Evolutionary conservation across 2,797 vertebrate genomes (phyloP).

Genomic region (Dicrostonyx torquatus): DNA sequence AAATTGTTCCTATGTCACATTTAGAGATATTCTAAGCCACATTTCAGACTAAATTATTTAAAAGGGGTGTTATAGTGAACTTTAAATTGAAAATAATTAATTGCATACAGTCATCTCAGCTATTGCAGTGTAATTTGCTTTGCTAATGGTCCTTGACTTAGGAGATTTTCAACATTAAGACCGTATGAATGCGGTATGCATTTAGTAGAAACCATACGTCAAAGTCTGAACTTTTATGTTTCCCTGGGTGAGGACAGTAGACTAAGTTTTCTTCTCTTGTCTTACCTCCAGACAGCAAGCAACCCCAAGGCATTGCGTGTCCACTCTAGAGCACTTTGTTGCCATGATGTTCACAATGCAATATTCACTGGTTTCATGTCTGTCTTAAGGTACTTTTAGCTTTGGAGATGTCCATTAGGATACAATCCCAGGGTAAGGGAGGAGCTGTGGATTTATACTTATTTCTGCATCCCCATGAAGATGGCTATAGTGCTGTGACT

Average conservation of each 20-base stretch:
- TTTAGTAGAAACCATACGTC: neutral
- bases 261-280: neutral
- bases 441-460: neutral
- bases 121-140: conserved; percentile 36
- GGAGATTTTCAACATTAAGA: neutral
- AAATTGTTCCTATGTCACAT: conserved; percentile 39
- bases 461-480: neutral
- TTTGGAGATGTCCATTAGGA: neutral
- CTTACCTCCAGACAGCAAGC: neutral
- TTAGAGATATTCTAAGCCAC: conserved; percentile 15
- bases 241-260: neutral
- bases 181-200: neutral
- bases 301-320: neutral
- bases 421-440: neutral
- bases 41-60: conserved; percentile 38
- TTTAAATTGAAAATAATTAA: conserved; percentile 41
- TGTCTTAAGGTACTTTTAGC: neutral
- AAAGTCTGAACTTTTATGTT: neutral
- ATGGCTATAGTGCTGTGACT: neutral
- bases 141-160: neutral
- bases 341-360: neutral
- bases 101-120: conserved; percentile 18
- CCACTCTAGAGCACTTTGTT: neutral
- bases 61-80: neutral
- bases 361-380: neutral